Conservation (phyloP, 2,888 invertebrate genomes). For the Cyclophora punctaria region DNA sequence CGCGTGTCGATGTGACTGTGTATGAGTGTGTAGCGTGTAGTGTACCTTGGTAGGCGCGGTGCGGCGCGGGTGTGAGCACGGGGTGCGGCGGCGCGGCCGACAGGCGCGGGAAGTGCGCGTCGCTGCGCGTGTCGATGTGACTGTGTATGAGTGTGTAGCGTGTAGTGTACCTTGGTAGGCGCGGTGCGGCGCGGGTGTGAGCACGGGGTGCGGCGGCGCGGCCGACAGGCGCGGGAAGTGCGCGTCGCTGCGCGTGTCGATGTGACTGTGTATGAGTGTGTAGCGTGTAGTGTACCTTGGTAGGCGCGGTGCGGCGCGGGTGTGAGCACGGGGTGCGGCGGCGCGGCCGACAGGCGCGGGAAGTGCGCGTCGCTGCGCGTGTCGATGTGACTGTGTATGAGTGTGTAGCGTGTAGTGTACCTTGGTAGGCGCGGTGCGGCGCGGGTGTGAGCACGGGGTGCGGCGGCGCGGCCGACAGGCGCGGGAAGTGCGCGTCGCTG, state of each 20-base stretch:
- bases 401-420: constrained; percentile 19
- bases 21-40: not conserved
- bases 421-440: constrained; percentile 38
- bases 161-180: constrained; percentile 40
- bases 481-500: constrained; percentile 70
- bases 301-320: constrained; percentile 31
- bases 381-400: too few species aligned
- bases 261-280: too few species aligned
- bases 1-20: constrained; percentile 68
- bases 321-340: constrained; percentile 32
- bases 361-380: constrained; percentile 69
- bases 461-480: constrained; percentile 49
- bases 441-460: constrained; percentile 28
- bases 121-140: constrained; percentile 68
- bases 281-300: constrained; percentile 31
- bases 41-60: constrained; percentile 41
- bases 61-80: constrained; percentile 28
- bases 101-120: constrained; percentile 69
- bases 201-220: constrained; percentile 33
- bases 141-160: too few species aligned
- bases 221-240: constrained; percentile 69
- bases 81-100: constrained; percentile 42
- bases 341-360: constrained; percentile 59
- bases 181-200: constrained; percentile 28
- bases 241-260: constrained; percentile 67